Base-by-base conservation (phyloP, 2,797 vertebrate genomes). In the Protosalanx chinensis region DNA sequence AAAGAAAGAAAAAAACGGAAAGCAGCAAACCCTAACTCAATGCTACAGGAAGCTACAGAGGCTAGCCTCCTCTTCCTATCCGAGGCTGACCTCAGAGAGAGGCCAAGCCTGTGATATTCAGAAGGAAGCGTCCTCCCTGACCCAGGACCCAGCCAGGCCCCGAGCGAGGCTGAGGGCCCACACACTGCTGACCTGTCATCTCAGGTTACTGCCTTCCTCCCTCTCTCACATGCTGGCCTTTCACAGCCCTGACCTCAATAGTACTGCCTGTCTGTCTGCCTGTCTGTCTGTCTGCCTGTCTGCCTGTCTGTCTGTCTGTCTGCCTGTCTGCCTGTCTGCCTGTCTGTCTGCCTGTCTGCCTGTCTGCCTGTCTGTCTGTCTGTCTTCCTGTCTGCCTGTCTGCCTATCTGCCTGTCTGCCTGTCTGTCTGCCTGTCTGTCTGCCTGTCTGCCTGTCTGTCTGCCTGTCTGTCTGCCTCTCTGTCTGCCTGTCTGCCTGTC, bases 161-260 rank as follows among this genome's bases (percentile, higher is more conserved):
- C 8, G 35, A 37, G 35, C 35, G 6, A 37, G 35, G 6, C 6
- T 8, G 35, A 37, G 35, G 35, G 6, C 6, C 35, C 0, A 41
- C 8, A 41, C 37, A 2, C 37, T 13, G 37, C 37, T 10, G 37
- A 13, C 37, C 37, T 41, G 37, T 41, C 37, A 41, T 41, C 8
- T 41, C 12, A 10, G 37, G 37, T 41, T 41, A 41, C 37, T 10
- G 2, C 37, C 10, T 41, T 41, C 37, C 8, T 37, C 35, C 35
- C 35, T 37, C 2, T 6, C 37, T 41, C 13, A 65, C 20, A 65
- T 29, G 12, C 41, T n/a, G 64, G 27, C n/a, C 27, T 15, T 49
- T 15, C 23, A 5, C 37, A 30, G 7, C 58, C 51, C 37, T 66
- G 64, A 66, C 64, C 64, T 51, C 27, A 66, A 51, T 51, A 29